Base-by-base conservation (phyloP, 2,888 invertebrate genomes). In the Macrosoma leucophasiata region DNA sequence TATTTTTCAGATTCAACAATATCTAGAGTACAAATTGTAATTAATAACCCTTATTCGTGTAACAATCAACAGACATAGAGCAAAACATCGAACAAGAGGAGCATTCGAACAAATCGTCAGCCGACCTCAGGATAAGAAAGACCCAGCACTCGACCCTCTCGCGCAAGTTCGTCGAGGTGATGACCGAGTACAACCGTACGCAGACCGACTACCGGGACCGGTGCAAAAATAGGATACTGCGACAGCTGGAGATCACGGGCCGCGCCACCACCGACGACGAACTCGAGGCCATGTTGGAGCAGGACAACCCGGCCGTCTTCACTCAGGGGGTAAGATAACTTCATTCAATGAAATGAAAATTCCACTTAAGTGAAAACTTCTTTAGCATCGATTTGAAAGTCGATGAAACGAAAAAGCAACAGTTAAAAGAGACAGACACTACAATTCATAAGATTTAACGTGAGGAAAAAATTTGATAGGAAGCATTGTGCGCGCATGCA, bases 161-260 rank as follows among this genome's bases (percentile, higher is more conserved):
- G 58, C 92, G 99, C 75, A 98, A 98, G 88, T 99, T 99, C 84
- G 98, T 99, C 59, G 98, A 99, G 85, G 98, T 99, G 63, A 99
- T 99, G 99, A 99, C 98, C 64, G 98, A 99, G 87, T 99, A 99
- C 87, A 99, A 99, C 88, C 93, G 98, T 81, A 99, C 98, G 73
- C 99, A 99, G 87, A 98, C 98, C 63, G 98, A 99, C 88, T 99
- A 99, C 87, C 90, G 99, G 85, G 98, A 99, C 82, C 89, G 98
- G 64, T 99, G 99, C 92, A 99, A 99, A 91, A 97, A 94, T 47
- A 91, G 99, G 87, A 99, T 99, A 92, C 79, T 77, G 51, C 90
- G 99, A 81, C 99, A 99, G 87, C 87, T 99, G 67, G 98, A 99
- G 89, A 99, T 99, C 84, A 98, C 98, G 68, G 98, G 98, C 62